Conservation (phyloP, 2,797 vertebrate species). For the Zenarchopterus dispar region DNA sequence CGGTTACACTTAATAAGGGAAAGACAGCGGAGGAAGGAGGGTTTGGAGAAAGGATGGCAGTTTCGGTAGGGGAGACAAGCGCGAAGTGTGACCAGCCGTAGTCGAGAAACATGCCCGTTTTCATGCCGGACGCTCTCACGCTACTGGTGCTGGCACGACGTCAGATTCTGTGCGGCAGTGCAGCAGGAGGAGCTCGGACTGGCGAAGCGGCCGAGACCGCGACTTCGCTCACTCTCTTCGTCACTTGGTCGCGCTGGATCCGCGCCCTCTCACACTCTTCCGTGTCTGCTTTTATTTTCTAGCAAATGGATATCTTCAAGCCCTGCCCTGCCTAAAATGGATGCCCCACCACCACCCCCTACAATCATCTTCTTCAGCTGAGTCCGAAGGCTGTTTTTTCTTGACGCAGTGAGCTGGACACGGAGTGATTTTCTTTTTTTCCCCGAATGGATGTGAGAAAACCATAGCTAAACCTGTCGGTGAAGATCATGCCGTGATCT, state of each 20-base stretch:
- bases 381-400: slow-evolving; percentile 89
- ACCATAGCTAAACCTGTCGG: slow-evolving; percentile 76
- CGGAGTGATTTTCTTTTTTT: slow-evolving; percentile 75
- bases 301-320: slow-evolving; percentile 90
- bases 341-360: slow-evolving; percentile 85
- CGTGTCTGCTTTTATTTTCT: slow-evolving; percentile 79
- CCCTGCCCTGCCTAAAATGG: slow-evolving; percentile 91
- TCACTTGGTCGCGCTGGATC: background rate
- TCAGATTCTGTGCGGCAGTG: slow-evolving; percentile 93
- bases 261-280: slow-evolving; percentile 15
- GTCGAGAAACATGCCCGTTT: slow-evolving; percentile 80
- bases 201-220: slow-evolving; percentile 12
- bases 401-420: slow-evolving; percentile 97
- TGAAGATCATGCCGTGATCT: slow-evolving; percentile 95
- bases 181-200: slow-evolving; percentile 86
- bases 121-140: slow-evolving; percentile 61
- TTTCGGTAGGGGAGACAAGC: slow-evolving; percentile 76
- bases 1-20: slow-evolving; percentile 17
- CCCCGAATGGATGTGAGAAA: slow-evolving; percentile 89
- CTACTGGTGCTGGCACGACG: slow-evolving; percentile 85
- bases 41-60: slow-evolving; percentile 40
- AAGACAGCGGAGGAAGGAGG: background rate
- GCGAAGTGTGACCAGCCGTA: slow-evolving; percentile 82
- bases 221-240: no score
- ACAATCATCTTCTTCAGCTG: slow-evolving; percentile 77